These are phyloP conservation scores for Macrotrachela quadricornifera DNA, from an alignment of 1,140 invertebrate species.

Conservation along the genomic window DNA sequence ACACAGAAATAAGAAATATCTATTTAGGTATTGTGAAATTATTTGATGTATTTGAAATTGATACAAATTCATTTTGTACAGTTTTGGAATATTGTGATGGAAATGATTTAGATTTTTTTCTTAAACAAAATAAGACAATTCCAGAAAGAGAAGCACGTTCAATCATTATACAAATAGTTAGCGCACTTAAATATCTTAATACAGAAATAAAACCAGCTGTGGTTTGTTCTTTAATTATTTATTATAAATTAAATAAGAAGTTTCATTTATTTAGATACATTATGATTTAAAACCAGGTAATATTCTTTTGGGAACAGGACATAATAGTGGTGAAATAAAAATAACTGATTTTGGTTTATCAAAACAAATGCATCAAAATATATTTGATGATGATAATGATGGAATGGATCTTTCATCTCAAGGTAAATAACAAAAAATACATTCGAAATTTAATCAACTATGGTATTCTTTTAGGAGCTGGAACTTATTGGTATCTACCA, in stretches of 20 bases:
- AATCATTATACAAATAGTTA: conserved; percentile 83
- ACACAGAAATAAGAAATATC: no score
- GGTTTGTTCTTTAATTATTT: conserved; percentile 33
- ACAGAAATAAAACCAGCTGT: conserved; percentile 89
- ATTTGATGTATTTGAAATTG: conserved; percentile 98
- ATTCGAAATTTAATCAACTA: no score
- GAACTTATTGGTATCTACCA: conserved; percentile 95
- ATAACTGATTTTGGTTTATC: conserved; percentile 97
- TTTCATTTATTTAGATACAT: conserved; percentile 43
- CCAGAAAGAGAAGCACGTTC: conserved; percentile 90
- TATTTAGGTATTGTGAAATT: conserved; percentile 61
- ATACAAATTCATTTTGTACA: conserved; percentile 98
- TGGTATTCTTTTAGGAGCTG: conserved; percentile 40
- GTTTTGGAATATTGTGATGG: conserved; percentile 99
- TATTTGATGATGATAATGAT: conserved; percentile 74
- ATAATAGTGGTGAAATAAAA: conserved; percentile 80
- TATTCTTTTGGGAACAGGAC: conserved; percentile 41
- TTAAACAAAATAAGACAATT: conserved; percentile 96
- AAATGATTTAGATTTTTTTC: conserved; percentile 98
- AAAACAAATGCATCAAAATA: conserved; percentile 97
- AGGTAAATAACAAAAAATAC: conserved; percentile 39
- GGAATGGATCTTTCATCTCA: conserved; percentile 98
- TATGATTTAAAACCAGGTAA: conserved; percentile 88
- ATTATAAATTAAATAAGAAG: no score
- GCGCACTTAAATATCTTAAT: conserved; percentile 94